Evolutionary conservation across 2,888 invertebrate species (phyloP).

Genomic region (Phasia obesa): DNA sequence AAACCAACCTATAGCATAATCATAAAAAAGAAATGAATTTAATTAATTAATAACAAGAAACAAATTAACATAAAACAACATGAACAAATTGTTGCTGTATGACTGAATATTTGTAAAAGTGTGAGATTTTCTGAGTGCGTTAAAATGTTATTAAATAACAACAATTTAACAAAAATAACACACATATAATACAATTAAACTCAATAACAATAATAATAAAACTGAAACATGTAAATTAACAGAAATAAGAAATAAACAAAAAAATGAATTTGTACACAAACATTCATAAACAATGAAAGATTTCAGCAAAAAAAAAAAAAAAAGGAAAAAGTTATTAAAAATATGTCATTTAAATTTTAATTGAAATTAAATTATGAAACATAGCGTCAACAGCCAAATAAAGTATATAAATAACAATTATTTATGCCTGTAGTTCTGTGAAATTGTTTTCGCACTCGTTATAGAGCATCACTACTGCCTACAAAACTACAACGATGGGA

Average conservation of each 20-base stretch:
- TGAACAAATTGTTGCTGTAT: slow-evolving; percentile 52
- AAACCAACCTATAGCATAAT: slow-evolving; percentile 9
- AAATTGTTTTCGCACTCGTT: no score
- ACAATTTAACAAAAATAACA: slow-evolving; percentile 43
- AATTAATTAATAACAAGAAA: slow-evolving; percentile 60
- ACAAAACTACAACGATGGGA: no score
- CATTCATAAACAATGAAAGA: background rate
- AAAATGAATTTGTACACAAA: slow-evolving; percentile 22
- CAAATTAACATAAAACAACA: slow-evolving; percentile 58
- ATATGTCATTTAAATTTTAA: slow-evolving; percentile 67
- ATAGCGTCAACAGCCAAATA: slow-evolving; percentile 31
- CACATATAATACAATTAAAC: slow-evolving; percentile 43
- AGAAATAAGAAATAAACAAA: slow-evolving; percentile 35
- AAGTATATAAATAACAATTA: background rate
- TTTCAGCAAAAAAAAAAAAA: background rate
- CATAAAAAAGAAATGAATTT: slow-evolving; percentile 59
- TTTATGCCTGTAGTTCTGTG: background rate
- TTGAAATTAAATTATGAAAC: slow-evolving; percentile 65
- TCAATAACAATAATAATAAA: slow-evolving; percentile 49
- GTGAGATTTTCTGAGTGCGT: background rate
- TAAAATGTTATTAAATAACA: slow-evolving; percentile 31
- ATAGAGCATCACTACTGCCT: no score
- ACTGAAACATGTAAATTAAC: slow-evolving; percentile 66
- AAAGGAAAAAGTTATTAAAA: slow-evolving; percentile 45
- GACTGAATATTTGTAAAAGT: background rate